These are phyloP conservation scores for Tetragonula clypearis DNA, from an alignment of 1,140 invertebrate genomes.

Conservation along the genomic window DNA sequence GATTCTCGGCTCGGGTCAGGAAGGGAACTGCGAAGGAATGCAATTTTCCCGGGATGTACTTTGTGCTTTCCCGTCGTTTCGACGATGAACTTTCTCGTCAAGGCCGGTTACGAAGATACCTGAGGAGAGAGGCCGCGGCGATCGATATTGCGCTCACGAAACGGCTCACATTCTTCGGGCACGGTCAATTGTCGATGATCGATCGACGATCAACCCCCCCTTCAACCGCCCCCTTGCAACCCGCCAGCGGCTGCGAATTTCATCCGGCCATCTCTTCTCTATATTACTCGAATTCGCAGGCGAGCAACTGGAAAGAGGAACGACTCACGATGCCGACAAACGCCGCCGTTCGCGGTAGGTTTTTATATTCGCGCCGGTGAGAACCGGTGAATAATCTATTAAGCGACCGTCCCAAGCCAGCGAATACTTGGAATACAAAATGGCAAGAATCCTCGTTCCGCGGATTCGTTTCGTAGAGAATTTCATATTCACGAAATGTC, in stretches of 20 bases:
- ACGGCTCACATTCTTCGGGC: slow-evolving; percentile 6
- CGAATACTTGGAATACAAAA: not conserved
- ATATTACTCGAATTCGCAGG: not conserved
- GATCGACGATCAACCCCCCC: slow-evolving; percentile 15
- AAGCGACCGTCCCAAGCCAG: too few species aligned
- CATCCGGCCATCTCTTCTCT: not conserved
- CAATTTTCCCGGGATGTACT: slow-evolving; percentile 62
- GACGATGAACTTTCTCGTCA: slow-evolving; percentile 62
- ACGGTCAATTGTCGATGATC: slow-evolving; percentile 45
- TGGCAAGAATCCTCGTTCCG: not conserved
- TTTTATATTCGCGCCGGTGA: not conserved
- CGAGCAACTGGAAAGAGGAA: not conserved
- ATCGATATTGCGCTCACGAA: slow-evolving; percentile 51
- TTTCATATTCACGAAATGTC: not conserved
- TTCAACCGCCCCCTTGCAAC: too few species aligned
- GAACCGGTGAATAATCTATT: not conserved
- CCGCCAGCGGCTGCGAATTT: not conserved
- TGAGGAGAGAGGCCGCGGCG: not conserved
- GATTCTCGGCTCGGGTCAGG: slow-evolving; percentile 55
- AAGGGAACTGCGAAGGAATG: slow-evolving; percentile 63
- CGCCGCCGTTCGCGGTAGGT: not conserved
- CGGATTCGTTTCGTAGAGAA: not conserved
- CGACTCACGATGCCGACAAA: not conserved
- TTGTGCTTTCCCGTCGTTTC: slow-evolving; percentile 53
- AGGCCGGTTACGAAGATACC: slow-evolving; percentile 39